A percentile compares a stretch with the other conserved stretches of the same genome.
phyloP scores from a whole-genome alignment of 2,113 vertebrate species.

The Cepphus grylle region DNA sequence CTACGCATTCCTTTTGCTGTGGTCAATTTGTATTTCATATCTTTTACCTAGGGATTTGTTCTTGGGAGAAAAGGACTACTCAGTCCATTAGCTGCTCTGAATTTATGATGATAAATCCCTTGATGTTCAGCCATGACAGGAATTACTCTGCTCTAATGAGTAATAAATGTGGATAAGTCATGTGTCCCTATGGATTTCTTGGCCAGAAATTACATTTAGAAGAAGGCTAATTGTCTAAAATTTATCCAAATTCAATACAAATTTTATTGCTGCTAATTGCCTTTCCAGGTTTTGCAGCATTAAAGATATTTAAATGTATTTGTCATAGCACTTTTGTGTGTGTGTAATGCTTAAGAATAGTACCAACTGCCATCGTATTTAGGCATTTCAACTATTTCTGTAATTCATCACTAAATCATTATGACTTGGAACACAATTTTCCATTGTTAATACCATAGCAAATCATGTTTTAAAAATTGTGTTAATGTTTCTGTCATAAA shows the following conservation, averaged over 20 bases:
- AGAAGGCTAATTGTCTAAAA: constrained; percentile 82
- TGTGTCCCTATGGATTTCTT: constrained; percentile 78
- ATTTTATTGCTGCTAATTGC: constrained; percentile 79
- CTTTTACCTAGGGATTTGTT: constrained; percentile 69
- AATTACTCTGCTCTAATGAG: constrained; percentile 83
- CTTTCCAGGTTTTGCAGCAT: constrained; percentile 73
- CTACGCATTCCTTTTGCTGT: constrained; percentile 9
- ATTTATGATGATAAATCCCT: constrained; percentile 82
- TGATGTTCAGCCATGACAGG: constrained; percentile 80
- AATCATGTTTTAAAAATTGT: constrained; percentile 24
- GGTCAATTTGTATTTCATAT: constrained; percentile 72
- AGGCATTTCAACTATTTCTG: constrained; percentile 56
- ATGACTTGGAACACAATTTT: constrained; percentile 41
- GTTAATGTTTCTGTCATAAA: constrained; percentile 19
- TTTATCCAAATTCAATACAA: constrained; percentile 85
- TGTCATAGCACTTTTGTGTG: constrained; percentile 51
- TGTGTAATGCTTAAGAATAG: not conserved
- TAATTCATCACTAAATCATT: constrained; percentile 58
- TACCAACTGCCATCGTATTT: not conserved
- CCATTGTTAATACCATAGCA: constrained; percentile 29
- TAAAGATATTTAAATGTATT: constrained; percentile 73
- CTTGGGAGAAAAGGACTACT: constrained; percentile 67
- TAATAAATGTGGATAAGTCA: constrained; percentile 82
- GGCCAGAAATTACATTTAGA: constrained; percentile 80
- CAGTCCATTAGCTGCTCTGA: constrained; percentile 79